phyloP scores from a whole-genome alignment of 2,888 invertebrate genomes.

The Aproaerema taeniolella region DNA sequence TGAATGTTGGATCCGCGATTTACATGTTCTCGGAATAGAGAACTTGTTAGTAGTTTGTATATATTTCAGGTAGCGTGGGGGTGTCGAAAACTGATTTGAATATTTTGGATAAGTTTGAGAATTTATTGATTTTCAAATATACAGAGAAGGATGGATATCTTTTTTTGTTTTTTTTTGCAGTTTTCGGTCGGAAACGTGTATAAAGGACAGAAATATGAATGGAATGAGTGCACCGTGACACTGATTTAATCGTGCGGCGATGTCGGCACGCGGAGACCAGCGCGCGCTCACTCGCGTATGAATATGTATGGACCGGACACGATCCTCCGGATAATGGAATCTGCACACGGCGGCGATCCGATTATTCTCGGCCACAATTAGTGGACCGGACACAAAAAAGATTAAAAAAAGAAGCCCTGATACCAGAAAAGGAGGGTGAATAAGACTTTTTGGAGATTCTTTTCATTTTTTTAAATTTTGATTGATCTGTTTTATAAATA shows the following conservation, averaged over 20 bases:
- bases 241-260: constrained; percentile 42
- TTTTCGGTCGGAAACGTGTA: not conserved
- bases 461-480: too few relatives aligned
- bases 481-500: too few relatives aligned
- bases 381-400: constrained; percentile 35
- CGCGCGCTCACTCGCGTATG: constrained; percentile 41
- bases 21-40: constrained; percentile 6
- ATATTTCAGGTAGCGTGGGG: constrained; percentile 6
- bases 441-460: too few relatives aligned
- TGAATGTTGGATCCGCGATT: constrained; percentile 8
- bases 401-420: constrained; percentile 28
- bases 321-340: constrained; percentile 69
- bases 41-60: constrained; percentile 5
- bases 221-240: constrained; percentile 37
- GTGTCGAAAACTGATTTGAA: constrained; percentile 4
- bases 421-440: too few relatives aligned
- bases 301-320: constrained; percentile 67
- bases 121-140: too few relatives aligned
- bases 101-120: not conserved
- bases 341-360: constrained; percentile 63
- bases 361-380: constrained; percentile 63
- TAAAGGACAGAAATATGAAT: constrained; percentile 4
- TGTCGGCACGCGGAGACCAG: constrained; percentile 28
- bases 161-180: not conserved
- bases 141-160: too few relatives aligned